Conservation (phyloP, 2,888 invertebrate species). For the Chymomyza procnemis region DNA sequence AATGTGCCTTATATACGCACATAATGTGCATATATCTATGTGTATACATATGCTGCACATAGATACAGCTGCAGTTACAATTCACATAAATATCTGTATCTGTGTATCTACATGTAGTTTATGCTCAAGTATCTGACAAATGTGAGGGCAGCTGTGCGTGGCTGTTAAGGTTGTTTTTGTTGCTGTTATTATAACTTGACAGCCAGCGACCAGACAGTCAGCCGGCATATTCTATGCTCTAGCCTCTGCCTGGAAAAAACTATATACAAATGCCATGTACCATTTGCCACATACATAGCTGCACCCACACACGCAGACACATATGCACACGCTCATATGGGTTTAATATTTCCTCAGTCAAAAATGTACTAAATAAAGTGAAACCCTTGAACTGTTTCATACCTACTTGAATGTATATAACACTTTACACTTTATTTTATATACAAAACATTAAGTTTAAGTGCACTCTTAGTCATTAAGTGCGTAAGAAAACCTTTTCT, state of each 20-base stretch:
- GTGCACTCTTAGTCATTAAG: background rate
- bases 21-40: too few species aligned
- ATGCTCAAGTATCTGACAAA: conserved; percentile 56
- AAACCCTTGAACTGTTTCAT: background rate
- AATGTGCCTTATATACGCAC: background rate
- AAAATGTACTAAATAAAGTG: background rate
- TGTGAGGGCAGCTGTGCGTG: conserved; percentile 59
- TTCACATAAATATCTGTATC: background rate
- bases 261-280: conserved; percentile 19
- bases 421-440: background rate
- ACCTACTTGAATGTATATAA: background rate
- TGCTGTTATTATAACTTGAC: conserved; percentile 16
- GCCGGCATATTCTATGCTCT: conserved; percentile 23
- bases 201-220: background rate
- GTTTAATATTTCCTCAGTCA: background rate
- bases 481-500: too few species aligned
- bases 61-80: background rate
- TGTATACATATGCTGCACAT: background rate
- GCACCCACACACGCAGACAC: conserved; percentile 44
- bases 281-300: conserved; percentile 33
- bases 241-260: background rate
- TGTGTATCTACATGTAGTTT: conserved; percentile 30
- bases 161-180: conserved; percentile 6
- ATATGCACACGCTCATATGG: background rate
- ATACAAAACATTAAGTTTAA: background rate